phyloP scores from a whole-genome alignment of 2,797 vertebrate species.

The Oreortyx pictus region DNA sequence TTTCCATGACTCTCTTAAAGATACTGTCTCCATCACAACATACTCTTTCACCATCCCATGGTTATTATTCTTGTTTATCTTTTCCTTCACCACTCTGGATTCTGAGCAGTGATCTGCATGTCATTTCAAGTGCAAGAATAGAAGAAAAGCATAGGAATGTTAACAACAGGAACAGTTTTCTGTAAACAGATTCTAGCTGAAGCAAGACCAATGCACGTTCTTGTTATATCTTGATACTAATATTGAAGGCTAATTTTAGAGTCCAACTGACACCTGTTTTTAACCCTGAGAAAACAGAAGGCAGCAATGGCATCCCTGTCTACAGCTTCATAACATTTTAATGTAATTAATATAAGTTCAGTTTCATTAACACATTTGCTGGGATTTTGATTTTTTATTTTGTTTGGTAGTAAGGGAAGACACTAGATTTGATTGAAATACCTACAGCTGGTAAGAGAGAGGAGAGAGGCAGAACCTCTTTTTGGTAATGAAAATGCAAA shows the following conservation, averaged over 20 bases:
- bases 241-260: neutral
- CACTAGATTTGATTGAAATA: slow-evolving; percentile 4
- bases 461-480: neutral
- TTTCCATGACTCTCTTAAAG: neutral
- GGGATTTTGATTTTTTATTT: neutral
- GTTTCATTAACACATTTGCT: slow-evolving; percentile 7
- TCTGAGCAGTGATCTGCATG: neutral
- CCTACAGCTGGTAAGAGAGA: slow-evolving; percentile 18
- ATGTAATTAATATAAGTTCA: neutral
- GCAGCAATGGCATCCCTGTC: neutral
- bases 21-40: neutral
- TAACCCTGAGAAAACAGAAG: neutral
- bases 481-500: slow-evolving; percentile 30
- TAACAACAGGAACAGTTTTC: neutral
- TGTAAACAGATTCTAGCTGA: neutral
- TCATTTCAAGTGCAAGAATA: neutral
- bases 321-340: neutral
- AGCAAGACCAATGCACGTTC: neutral
- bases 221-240: neutral
- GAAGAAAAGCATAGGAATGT: neutral
- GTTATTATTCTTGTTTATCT: neutral
- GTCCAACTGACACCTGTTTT: neutral
- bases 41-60: neutral
- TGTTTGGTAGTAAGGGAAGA: neutral
- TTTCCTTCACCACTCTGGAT: neutral